Evolutionary conservation across 2,888 invertebrate species (phyloP), one percentile per base, ranked within the genome.

Genomic region (Lypha dubia): DNA sequence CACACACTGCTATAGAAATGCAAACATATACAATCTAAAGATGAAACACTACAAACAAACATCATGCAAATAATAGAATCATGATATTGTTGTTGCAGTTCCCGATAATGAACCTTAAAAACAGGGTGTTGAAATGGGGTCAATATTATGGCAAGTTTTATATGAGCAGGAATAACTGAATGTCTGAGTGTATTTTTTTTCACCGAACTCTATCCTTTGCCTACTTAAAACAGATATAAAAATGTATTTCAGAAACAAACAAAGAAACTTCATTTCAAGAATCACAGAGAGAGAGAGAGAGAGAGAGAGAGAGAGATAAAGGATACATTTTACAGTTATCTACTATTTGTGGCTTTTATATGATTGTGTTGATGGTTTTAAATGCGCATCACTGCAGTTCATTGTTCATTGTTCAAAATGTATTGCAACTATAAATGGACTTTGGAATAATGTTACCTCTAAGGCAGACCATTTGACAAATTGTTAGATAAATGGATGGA

Each of bases 321-420:
- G 35, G 35, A 65, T 49, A 49, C 44, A 56, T 6, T 58, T n/a
- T 20, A 38, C 24, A 44, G 20, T 20, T n/a, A n/a, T n/a, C n/a
- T 73, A 8, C 56, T 15, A 74, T 76, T 71, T 83, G 83, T 60
- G 83, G 83, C 51, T 71, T 79, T 75, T 60, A 75, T 75, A 71
- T 51, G 65, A 75, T 71, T 75, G 79, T 79, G 71, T 79, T 79
- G 60, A 79, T 79, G 68, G 74, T 62, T 58, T n/a, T 56, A 9
- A 56, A 15, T 65, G 70, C 65, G 70, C 65, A 75, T 24, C 79
- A 73, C 60, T 82, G 58, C 71, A 67, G 68, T 70, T 49, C 46
- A 51, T 65, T 65, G 41, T 38, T 60, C 63, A 79, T 53, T 46
- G 51, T 32, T 41, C 46, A 49, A 24, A 68, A 63, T 83, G 70